phyloP scores from a whole-genome alignment of 2,113 vertebrate genomes.

The Hippocampus mohnikei region DNA sequence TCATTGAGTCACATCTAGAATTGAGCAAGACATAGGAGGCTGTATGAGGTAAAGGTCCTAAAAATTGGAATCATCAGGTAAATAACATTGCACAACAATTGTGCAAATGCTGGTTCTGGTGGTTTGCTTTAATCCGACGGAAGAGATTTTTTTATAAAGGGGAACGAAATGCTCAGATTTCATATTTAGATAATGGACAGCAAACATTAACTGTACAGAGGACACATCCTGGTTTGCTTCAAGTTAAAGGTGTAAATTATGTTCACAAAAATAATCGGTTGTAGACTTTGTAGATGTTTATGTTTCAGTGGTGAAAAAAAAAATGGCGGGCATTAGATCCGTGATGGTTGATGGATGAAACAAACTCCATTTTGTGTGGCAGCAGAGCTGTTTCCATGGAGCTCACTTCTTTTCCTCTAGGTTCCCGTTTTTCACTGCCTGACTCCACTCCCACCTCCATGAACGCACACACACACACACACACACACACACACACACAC shows the following conservation, averaged over 20 bases:
- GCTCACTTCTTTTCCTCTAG: conserved; percentile 47
- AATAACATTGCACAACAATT: background rate
- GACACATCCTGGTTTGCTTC: background rate
- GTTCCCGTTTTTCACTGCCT: conserved; percentile 19
- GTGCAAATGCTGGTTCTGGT: background rate
- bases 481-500: too few species aligned
- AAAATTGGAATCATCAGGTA: background rate
- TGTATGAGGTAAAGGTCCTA: background rate
- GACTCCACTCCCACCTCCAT: conserved; percentile 8
- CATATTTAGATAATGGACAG: background rate
- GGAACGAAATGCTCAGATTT: background rate
- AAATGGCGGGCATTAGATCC: conserved; percentile 39
- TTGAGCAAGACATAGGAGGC: background rate
- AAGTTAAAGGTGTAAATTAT: background rate
- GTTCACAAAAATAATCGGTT: background rate
- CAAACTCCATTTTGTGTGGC: conserved; percentile 69
- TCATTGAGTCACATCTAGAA: background rate
- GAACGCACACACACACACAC: too few species aligned
- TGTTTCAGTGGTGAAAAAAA: background rate
- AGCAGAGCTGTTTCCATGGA: conserved; percentile 67
- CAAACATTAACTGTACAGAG: background rate
- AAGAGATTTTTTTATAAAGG: background rate
- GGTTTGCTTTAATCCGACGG: background rate
- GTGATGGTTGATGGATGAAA: conserved; percentile 47
- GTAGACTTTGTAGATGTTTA: background rate